A percentile compares a stretch with the other conserved stretches of the same genome.
Evolutionary conservation across 2,797 vertebrate genomes (phyloP).

Genomic region (Sebastes taczanowskii): DNA sequence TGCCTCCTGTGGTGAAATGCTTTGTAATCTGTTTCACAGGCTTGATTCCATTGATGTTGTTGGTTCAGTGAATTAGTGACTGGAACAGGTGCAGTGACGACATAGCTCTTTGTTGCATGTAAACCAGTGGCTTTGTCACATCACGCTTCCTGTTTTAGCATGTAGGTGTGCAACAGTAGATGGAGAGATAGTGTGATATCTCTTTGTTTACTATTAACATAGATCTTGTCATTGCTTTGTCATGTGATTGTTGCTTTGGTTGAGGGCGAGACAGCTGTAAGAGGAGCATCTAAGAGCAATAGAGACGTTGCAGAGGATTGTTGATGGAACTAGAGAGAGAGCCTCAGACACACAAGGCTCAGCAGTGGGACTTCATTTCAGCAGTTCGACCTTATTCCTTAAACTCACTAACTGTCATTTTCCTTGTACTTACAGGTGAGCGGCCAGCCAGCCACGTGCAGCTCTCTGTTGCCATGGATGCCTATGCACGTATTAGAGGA

Average conservation of each 20-base stretch:
- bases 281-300: neutral
- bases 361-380: neutral
- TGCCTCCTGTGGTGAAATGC: neutral
- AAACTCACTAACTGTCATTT: neutral
- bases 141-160: neutral
- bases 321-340: neutral
- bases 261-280: neutral
- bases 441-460: constrained; percentile 36
- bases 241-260: constrained; percentile 18
- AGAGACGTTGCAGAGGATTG: neutral
- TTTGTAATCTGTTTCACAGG: neutral
- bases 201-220: constrained; percentile 20
- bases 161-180: neutral
- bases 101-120: neutral
- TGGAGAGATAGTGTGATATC: neutral
- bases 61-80: neutral
- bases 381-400: neutral
- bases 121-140: neutral
- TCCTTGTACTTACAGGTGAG: constrained; percentile 70
- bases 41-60: neutral
- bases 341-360: neutral
- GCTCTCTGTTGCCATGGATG: constrained; percentile 84
- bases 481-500: constrained; percentile 82
- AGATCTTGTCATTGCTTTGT: constrained; percentile 16
- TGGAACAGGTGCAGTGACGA: neutral